Evolutionary conservation across 2,113 vertebrate species (phyloP), one percentile per base, ranked within the genome.

Genomic region (Morone saxatilis): DNA sequence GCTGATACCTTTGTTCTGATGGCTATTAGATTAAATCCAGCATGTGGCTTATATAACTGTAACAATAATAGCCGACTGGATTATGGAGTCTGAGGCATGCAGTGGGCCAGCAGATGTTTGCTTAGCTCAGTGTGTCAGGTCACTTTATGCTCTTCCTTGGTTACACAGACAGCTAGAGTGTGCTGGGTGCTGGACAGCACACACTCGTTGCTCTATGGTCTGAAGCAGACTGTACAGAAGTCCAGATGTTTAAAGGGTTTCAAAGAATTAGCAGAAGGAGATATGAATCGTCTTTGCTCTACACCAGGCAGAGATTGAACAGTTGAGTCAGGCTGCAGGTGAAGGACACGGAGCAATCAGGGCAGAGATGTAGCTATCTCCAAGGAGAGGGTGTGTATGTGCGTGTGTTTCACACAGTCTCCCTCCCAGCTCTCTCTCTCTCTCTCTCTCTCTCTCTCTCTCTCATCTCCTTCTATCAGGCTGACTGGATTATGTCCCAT

Each of bases 21-120:
- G 72, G 65, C 75, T 71, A 4, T 71, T 79, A 56, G 51, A 81
- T 84, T 77, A 85, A 76, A 48, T 79, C 83, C 73, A 75, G 51
- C 79, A n/a, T 86, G 88, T 63, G 80, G 62, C n/a, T 93, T 92
- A 89, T 90, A 50, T 94, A 94, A 89, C 71, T 78, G 81, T 60
- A 81, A 74, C 84, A 80, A 87, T 92, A 90, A 89, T 54, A 76
- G 71, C 75, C 4, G 31, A 13, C 40, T 72, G 86, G 87, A 93
- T 90, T 83, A 86, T 50, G 81, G 91, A 89, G 84, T 86, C 88
- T 65, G 76, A 86, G 80, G 86, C 86, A 86, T 85, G 88, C 54
- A n/a, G 62, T 7, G 13, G 72, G 63, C 69, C 70, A 78, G 83
- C 90, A 88, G 91, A 85, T 94, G 93, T 95, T 94, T 92, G 88